Percentiles rank a stretch among this genome's conserved stretches.
Evolutionary conservation across 1,140 invertebrate species (phyloP).

Genomic region (Bombus pyrosoma): DNA sequence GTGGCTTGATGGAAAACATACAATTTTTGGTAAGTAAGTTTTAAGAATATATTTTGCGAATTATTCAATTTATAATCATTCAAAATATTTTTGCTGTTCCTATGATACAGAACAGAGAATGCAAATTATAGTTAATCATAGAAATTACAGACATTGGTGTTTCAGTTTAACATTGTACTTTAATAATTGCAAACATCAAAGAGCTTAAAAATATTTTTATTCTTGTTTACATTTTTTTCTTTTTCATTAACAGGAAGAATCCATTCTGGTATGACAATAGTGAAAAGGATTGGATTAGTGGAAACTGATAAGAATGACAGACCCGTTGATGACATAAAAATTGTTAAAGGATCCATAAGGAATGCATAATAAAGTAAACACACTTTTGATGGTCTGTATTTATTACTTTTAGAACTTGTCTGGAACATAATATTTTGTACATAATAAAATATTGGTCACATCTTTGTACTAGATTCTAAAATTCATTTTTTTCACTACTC

Average conservation of each 20-base stretch:
- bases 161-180: background rate
- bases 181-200: background rate
- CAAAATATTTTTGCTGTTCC: too few relatives aligned
- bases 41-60: background rate
- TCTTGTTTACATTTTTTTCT: too few relatives aligned
- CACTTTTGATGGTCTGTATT: background rate
- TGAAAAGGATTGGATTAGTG: constrained; percentile 95
- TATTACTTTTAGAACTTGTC: background rate
- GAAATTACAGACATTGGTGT: background rate
- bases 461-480: background rate
- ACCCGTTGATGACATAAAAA: constrained; percentile 95
- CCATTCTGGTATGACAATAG: constrained; percentile 93
- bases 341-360: constrained; percentile 86
- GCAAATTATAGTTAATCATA: background rate
- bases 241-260: constrained; percentile 84
- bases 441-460: background rate
- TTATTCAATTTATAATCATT: too few relatives aligned
- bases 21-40: constrained; percentile 91
- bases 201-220: too few relatives aligned
- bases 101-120: too few relatives aligned
- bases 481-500: background rate
- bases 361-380: constrained; percentile 66
- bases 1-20: constrained; percentile 98
- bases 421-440: background rate
- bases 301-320: constrained; percentile 96